Percentiles rank a stretch among this genome's conserved stretches.
Conservation (phyloP, 2,113 vertebrate species). For the Nematolebias whitei region DNA sequence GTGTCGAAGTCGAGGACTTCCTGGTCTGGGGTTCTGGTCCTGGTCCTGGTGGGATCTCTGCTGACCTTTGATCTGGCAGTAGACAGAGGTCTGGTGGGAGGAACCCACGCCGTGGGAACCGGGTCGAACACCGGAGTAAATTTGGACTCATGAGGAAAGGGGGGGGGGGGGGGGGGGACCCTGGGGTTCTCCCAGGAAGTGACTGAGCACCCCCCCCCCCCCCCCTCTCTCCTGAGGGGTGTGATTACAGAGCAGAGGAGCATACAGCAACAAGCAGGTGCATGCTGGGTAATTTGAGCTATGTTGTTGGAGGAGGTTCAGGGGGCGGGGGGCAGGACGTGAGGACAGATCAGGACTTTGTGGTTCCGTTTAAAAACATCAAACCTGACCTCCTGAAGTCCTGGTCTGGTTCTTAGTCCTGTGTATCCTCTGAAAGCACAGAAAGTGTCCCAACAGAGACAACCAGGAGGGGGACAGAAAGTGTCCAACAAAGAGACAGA, state of each 20-base stretch:
- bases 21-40: too few species aligned
- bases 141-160: conserved; percentile 17
- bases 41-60: neutral
- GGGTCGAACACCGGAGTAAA: neutral
- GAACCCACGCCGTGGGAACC: conserved; percentile 27
- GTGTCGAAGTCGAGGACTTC: too few species aligned
- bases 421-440: neutral
- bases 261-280: conserved; percentile 70
- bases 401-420: neutral
- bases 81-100: conserved; percentile 25
- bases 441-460: too few species aligned
- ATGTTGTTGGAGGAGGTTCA: conserved; percentile 4
- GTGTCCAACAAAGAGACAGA: too few species aligned
- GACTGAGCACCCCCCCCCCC: conserved; percentile 23
- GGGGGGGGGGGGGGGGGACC: neutral
- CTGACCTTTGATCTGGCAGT: conserved; percentile 37
- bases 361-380: too few species aligned
- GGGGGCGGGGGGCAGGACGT: conserved; percentile 41
- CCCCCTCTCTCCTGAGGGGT: conserved; percentile 17
- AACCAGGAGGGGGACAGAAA: too few species aligned
- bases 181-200: conserved; percentile 64
- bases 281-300: conserved; percentile 76
- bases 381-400: too few species aligned
- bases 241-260: conserved; percentile 22
- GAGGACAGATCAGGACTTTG: conserved; percentile 35